Evolutionary conservation across 2,888 invertebrate species (phyloP).

Genomic region (Drosophila rellima): DNA sequence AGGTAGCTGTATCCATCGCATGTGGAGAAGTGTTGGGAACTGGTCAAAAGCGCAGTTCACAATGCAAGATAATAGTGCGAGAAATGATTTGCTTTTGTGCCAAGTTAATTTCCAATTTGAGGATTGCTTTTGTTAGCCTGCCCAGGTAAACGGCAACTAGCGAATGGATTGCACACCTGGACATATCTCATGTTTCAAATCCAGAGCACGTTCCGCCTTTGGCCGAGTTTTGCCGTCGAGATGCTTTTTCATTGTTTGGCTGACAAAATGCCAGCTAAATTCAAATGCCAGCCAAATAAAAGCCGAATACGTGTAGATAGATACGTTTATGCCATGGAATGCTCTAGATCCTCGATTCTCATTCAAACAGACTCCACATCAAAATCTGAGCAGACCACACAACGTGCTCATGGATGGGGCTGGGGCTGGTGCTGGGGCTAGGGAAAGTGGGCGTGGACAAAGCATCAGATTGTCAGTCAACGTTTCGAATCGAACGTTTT

Average conservation of each 20-base stretch:
- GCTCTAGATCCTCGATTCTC: conserved; percentile 14
- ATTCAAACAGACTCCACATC: conserved; percentile 1
- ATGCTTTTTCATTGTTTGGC: conserved; percentile 34
- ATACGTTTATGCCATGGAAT: conserved; percentile 33
- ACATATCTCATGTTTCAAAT: conserved; percentile 46
- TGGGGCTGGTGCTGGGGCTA: too few species aligned
- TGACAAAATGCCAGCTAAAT: conserved; percentile 29
- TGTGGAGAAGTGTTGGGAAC: neutral
- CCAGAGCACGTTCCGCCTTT: conserved; percentile 47
- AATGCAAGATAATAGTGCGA: conserved; percentile 20
- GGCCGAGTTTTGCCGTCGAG: neutral
- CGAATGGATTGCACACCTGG: conserved; percentile 3
- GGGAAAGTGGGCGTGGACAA: neutral
- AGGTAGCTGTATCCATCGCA: neutral
- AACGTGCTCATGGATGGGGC: neutral
- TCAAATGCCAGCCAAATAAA: conserved; percentile 57
- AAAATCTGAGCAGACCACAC: conserved; percentile 7
- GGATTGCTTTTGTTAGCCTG: neutral
- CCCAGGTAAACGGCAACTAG: neutral
- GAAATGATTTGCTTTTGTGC: conserved; percentile 11
- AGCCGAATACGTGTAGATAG: conserved; percentile 37
- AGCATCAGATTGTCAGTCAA: neutral
- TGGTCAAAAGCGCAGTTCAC: neutral
- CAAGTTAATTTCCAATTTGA: conserved; percentile 6
- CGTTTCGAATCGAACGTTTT: conserved; percentile 4